These are phyloP conservation scores for Lysandra bellargus DNA, from an alignment of 2,888 invertebrate species.

Conservation along the genomic window DNA sequence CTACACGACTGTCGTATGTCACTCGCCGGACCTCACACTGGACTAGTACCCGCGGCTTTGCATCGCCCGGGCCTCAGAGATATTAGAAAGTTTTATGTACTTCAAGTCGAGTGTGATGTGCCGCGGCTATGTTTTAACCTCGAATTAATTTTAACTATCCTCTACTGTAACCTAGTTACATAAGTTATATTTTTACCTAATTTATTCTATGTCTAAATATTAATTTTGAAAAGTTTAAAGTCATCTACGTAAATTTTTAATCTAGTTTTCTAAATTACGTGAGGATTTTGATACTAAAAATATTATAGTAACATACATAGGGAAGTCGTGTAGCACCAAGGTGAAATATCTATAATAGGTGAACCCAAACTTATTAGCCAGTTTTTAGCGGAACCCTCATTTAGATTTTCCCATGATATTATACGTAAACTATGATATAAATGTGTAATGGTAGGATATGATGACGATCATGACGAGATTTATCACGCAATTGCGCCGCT, in stretches of 20 bases:
- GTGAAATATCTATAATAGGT: background rate
- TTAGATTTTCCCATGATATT: background rate
- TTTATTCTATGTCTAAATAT: background rate
- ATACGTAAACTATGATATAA: background rate
- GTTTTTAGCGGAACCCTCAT: background rate
- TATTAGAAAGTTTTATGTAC: background rate
- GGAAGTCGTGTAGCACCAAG: slow-evolving; percentile 17
- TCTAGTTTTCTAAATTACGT: background rate
- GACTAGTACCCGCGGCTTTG: background rate
- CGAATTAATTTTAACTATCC: background rate
- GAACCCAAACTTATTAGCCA: background rate
- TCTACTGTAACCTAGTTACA: background rate
- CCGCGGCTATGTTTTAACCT: background rate
- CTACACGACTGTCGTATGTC: slow-evolving; percentile 31
- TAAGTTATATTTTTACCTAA: background rate
- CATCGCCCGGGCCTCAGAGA: background rate
- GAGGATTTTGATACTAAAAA: background rate
- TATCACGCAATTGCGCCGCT: background rate
- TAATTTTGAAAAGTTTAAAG: background rate
- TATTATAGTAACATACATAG: background rate
- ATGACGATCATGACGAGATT: background rate
- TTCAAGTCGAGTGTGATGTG: background rate
- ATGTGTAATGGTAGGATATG: background rate
- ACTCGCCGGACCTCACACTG: background rate
- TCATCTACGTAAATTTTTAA: background rate